Conservation (phyloP, 2,888 invertebrate species). For the Drosophila koepferae region DNA sequence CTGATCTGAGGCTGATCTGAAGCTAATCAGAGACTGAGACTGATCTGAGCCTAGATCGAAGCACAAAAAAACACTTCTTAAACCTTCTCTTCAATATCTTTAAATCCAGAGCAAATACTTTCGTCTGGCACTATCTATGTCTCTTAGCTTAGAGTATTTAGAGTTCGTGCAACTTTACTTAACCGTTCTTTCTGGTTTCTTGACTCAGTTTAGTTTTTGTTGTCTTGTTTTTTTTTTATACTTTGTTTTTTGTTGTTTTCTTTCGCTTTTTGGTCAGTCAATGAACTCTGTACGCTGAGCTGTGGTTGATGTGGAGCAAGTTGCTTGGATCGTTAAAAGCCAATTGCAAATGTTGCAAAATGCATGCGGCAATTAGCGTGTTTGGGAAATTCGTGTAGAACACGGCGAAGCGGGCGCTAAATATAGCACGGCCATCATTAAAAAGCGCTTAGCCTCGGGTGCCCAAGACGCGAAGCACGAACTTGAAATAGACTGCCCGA, state of each 20-base stretch:
- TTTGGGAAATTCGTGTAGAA: slow-evolving; percentile 58
- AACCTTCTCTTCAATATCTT: too few species aligned
- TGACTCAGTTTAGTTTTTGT: slow-evolving; percentile 9
- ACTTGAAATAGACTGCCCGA: slow-evolving; percentile 60
- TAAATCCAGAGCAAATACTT: neutral
- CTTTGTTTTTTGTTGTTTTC: neutral
- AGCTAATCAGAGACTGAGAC: too few species aligned
- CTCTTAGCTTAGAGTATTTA: slow-evolving; percentile 2
- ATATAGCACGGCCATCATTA: slow-evolving; percentile 75
- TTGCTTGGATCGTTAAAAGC: slow-evolving; percentile 52
- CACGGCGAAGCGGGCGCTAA: slow-evolving; percentile 57
- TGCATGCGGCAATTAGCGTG: slow-evolving; percentile 67
- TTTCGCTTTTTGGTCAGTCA: slow-evolving; percentile 56
- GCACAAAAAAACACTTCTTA: too few species aligned
- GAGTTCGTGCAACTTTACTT: neutral
- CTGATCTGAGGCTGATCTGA: too few species aligned
- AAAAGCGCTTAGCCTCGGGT: slow-evolving; percentile 69
- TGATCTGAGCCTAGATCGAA: too few species aligned
- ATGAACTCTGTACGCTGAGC: slow-evolving; percentile 44
- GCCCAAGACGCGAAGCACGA: slow-evolving; percentile 42
- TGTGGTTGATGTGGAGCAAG: slow-evolving; percentile 58
- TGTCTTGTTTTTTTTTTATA: slow-evolving; percentile 3
- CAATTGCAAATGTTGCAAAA: slow-evolving; percentile 68
- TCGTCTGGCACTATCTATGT: neutral
- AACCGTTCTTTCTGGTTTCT: slow-evolving; percentile 2